A percentile compares a stretch with the other conserved stretches of the same genome.
phyloP scores from a whole-genome alignment of 2,113 vertebrate genomes.

The Oreotrochilus melanogaster region DNA sequence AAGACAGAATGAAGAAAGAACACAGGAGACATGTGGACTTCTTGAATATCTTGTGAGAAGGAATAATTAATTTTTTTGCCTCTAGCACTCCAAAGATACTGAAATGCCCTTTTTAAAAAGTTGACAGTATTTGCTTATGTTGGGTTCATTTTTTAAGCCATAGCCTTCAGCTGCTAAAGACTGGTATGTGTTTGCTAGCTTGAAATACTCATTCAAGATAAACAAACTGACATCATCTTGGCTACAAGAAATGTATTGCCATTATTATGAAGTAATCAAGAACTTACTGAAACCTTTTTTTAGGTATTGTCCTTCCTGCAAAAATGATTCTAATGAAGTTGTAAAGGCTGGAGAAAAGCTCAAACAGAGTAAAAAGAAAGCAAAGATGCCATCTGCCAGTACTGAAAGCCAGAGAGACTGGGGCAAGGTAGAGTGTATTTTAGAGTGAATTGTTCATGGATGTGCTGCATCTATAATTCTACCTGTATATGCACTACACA shows the following conservation, averaged over 20 bases:
- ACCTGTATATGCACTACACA: not conserved
- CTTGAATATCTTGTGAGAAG: not conserved
- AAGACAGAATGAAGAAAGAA: not conserved
- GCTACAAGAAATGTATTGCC: conserved; percentile 40
- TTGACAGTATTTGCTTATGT: not conserved
- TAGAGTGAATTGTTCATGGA: conserved; percentile 42
- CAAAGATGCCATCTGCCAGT: conserved; percentile 98
- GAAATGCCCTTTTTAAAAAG: not conserved
- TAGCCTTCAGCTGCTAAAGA: not conserved
- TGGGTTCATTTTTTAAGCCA: not conserved
- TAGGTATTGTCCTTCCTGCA: conserved; percentile 99
- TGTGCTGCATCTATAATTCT: conserved; percentile 25
- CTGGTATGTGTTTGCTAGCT: conserved; percentile 24
- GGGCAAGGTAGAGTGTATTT: conserved; percentile 90
- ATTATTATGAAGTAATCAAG: conserved; percentile 44
- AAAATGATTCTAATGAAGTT: conserved; percentile 98
- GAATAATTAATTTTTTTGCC: not conserved
- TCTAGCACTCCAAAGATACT: not conserved
- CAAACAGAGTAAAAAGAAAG: conserved; percentile 98
- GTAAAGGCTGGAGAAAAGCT: conserved; percentile 97
- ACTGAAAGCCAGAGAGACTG: conserved; percentile 98
- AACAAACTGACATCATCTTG: not conserved
- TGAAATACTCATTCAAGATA: not conserved
- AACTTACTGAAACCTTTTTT: conserved; percentile 56
- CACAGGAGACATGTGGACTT: not conserved